Evolutionary conservation across 2,797 vertebrate species (phyloP), one percentile per base, ranked within the genome.

Genomic region (Sebastolobus altivelis): DNA sequence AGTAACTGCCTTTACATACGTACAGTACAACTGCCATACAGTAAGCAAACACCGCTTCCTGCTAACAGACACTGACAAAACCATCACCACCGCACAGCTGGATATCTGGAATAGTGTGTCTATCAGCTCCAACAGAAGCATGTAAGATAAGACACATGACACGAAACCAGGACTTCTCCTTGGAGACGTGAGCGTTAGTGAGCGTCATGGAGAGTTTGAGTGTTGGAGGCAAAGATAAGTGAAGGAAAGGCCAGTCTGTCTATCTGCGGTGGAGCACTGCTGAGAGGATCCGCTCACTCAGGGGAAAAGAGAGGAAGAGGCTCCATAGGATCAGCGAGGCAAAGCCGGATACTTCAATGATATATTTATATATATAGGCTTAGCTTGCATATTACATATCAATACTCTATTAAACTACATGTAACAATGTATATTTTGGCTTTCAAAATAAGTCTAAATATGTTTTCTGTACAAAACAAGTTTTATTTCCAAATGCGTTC

Each of bases 201-300:
- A 60, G 29, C 22, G 67, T 46, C 67, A 55, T 59, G 65, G 58
- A 31, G 38, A 55, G 79, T 77, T 60, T 56, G 65, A 77, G 60
- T 40, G 65, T 80, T 62, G 66, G 65, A 79, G 69, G 29, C n/a
- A 58, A 46, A 79, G 82, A 89, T 88, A 86, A 87, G 79, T 63
- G 33, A 56, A 63, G 66, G 77, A 81, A 79, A 80, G 38, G 49
- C 37, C 43, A 0, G n/a, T 5, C 62, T 54, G 56, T 76, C 63
- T 80, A 9, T 70, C 62, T 55, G 40, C 55, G 79, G 73, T 62
- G 80, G 66, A 61, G 74, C 12, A n/a, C 7, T 18, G 38, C 58
- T 75, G n/a, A 75, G 79, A 68, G 3, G 49, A 59, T 70, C 46
- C 65, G 35, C 27, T 61, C 61, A 61, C 81, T 58, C 40, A 0